phyloP scores from a whole-genome alignment of 2,797 vertebrate species.

The Rhinophrynus dorsalis region DNA sequence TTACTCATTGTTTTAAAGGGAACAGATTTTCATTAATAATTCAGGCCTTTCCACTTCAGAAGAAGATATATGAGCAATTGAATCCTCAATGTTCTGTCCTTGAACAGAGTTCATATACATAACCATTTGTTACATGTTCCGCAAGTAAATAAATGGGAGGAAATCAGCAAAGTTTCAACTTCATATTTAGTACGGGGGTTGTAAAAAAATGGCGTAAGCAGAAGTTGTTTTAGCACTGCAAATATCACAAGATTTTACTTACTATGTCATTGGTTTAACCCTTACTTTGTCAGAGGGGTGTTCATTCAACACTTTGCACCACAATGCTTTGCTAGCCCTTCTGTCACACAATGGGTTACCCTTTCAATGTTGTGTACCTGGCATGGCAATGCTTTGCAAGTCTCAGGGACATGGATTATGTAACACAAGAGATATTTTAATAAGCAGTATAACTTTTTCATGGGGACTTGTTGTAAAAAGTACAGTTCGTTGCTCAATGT shows the following conservation, averaged over 20 bases:
- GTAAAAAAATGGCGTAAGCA: background rate
- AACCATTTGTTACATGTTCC: constrained; percentile 4
- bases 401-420: no score
- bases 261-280: no score
- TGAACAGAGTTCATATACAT: constrained; percentile 24
- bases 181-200: background rate
- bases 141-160: constrained; percentile 8
- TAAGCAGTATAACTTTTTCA: no score
- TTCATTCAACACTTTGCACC: no score
- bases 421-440: no score
- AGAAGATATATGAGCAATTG: constrained; percentile 16
- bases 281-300: no score
- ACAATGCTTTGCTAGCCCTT: no score
- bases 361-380: no score
- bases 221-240: background rate
- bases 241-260: background rate
- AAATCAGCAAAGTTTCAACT: background rate
- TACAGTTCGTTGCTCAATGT: no score
- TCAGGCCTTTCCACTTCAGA: background rate
- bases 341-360: no score
- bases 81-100: constrained; percentile 18
- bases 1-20: constrained; percentile 14
- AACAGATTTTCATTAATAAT: constrained; percentile 39
- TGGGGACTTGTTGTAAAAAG: no score
- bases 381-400: no score